These are phyloP conservation scores for Sericinus montela DNA, from an alignment of 2,888 invertebrate genomes.

Conservation along the genomic window DNA sequence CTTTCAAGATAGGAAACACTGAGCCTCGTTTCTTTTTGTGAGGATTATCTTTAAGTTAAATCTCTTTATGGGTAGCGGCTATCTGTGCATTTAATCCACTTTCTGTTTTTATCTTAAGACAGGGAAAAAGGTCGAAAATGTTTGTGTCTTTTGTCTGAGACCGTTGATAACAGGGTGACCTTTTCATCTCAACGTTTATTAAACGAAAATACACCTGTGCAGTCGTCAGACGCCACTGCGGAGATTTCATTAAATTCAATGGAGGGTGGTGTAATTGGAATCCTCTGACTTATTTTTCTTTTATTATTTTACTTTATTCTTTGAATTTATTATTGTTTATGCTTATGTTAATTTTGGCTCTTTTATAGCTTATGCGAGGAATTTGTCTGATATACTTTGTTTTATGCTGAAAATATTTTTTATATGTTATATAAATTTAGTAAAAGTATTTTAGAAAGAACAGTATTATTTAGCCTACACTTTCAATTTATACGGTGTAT, in stretches of 20 bases:
- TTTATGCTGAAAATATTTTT: too few species aligned
- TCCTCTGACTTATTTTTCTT: constrained; percentile 32
- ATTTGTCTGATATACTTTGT: too few species aligned
- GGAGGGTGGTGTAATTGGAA: constrained; percentile 46
- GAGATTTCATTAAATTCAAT: constrained; percentile 59
- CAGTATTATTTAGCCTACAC: too few species aligned
- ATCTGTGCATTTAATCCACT: constrained; percentile 74
- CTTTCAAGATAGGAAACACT: constrained; percentile 34
- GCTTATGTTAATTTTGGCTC: not conserved
- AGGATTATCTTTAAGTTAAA: constrained; percentile 48
- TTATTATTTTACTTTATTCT: constrained; percentile 31
- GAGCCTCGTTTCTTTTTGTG: constrained; percentile 35
- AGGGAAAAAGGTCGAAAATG: constrained; percentile 53
- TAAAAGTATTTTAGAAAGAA: too few species aligned
- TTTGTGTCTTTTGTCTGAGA: constrained; percentile 56
- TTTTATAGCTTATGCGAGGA: not conserved
- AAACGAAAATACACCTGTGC: constrained; percentile 65
- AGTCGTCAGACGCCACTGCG: constrained; percentile 44
- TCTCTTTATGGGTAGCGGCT: constrained; percentile 60
- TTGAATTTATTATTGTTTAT: constrained; percentile 22
- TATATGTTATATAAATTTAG: too few species aligned
- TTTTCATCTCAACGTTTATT: constrained; percentile 55
- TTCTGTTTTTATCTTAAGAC: constrained; percentile 64
- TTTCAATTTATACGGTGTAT: too few species aligned
- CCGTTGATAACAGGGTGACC: constrained; percentile 54